Conservation (phyloP, 2,888 invertebrate species). For the Pemphredon lugubris region DNA sequence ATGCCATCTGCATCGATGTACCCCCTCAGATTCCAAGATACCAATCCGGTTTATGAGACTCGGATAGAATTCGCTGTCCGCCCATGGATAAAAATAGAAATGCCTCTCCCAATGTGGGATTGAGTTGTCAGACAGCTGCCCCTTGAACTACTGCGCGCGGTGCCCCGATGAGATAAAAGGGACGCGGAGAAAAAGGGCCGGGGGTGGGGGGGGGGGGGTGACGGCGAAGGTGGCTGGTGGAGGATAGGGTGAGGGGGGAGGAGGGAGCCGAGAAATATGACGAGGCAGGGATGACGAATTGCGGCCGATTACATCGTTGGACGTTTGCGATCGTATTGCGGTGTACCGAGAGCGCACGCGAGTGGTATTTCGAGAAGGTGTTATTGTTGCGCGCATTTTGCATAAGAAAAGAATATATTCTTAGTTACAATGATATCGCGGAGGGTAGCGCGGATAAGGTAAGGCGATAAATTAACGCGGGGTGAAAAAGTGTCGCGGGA, state of each 20-base stretch:
- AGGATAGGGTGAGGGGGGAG: constrained; percentile 7
- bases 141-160: constrained; percentile 47
- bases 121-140: constrained; percentile 64
- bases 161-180: constrained; percentile 34
- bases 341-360: constrained; percentile 7
- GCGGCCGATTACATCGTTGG: constrained; percentile 32
- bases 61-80: constrained; percentile 62
- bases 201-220: neutral
- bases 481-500: neutral
- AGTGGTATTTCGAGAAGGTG: neutral
- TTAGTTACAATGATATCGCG: neutral
- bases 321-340: constrained; percentile 23
- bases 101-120: constrained; percentile 62
- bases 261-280: constrained; percentile 23
- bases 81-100: constrained; percentile 59
- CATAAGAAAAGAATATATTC: constrained; percentile 11
- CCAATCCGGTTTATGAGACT: constrained; percentile 68
- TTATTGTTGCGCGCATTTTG: constrained; percentile 11
- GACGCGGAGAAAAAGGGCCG: constrained; percentile 14
- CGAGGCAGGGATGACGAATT: constrained; percentile 27
- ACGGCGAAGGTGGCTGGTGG: too few species aligned
- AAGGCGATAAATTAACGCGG: constrained; percentile 13
- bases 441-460: neutral
- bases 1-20: constrained; percentile 39
- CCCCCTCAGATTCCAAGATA: constrained; percentile 69